These are phyloP conservation scores for Porites australiensis DNA, from an alignment of 64 coral and sea anemone genomes.

Conservation along the genomic window DNA sequence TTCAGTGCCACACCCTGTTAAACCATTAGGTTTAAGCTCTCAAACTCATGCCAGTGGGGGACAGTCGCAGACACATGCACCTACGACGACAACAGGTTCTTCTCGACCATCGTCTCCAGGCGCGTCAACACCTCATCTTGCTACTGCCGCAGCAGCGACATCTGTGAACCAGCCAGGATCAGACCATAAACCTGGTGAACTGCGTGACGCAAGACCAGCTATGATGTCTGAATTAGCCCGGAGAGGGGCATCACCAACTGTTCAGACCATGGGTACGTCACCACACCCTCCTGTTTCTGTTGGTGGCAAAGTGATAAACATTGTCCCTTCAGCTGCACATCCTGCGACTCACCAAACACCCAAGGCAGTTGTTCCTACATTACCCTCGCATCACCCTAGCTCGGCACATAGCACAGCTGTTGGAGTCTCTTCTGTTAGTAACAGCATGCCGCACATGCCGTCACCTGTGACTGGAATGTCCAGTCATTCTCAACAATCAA, in stretches of 20 bases:
- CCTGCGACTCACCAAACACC: slow-evolving; percentile 21
- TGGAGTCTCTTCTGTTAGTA: slow-evolving; percentile 20
- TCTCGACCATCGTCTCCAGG: slow-evolving; percentile 62
- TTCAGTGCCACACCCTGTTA: slow-evolving; percentile 40
- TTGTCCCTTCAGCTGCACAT: slow-evolving; percentile 19
- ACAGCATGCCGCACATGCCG: slow-evolving; percentile 35
- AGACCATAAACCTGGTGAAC: slow-evolving; percentile 54
- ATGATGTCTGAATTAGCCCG: slow-evolving; percentile 44
- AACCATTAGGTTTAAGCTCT: slow-evolving; percentile 31
- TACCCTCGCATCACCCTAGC: slow-evolving; percentile 30
- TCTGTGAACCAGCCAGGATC: slow-evolving; percentile 50
- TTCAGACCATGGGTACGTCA: slow-evolving; percentile 10
- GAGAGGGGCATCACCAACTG: slow-evolving; percentile 46
- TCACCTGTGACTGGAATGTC: background rate
- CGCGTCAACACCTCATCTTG: background rate
- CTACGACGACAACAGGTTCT: slow-evolving; percentile 36
- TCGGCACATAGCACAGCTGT: slow-evolving; percentile 2
- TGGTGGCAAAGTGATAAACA: slow-evolving; percentile 19
- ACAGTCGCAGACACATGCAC: slow-evolving; percentile 35
- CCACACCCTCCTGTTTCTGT: slow-evolving; percentile 3
- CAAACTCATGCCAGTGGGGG: slow-evolving; percentile 23
- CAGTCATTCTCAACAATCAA: slow-evolving; percentile 39
- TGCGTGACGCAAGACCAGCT: slow-evolving; percentile 41
- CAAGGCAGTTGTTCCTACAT: slow-evolving; percentile 18
- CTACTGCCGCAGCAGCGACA: slow-evolving; percentile 29